These are phyloP conservation scores for Chaenocephalus aceratus DNA, from an alignment of 2,113 vertebrate genomes.

Conservation along the genomic window DNA sequence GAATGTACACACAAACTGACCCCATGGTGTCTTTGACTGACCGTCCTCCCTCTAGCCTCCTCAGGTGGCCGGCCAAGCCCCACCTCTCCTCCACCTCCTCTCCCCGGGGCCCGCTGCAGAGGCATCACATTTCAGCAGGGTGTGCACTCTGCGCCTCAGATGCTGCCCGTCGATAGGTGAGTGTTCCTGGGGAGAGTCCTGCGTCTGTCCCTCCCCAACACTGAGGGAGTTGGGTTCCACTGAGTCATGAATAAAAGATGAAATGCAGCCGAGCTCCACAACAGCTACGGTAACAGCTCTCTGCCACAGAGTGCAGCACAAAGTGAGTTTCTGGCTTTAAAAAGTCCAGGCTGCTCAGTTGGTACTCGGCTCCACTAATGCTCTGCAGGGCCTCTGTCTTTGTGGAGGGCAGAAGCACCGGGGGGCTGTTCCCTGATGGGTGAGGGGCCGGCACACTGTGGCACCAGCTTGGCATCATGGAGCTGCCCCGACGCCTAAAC, in stretches of 20 bases:
- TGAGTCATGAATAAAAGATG: slow-evolving; percentile 95
- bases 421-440: slow-evolving; percentile 44
- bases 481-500: slow-evolving; percentile 86
- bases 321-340: background rate
- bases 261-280: slow-evolving; percentile 68
- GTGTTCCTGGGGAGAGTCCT: slow-evolving; percentile 44
- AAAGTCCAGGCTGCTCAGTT: slow-evolving; percentile 3
- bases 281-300: slow-evolving; percentile 37
- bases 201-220: slow-evolving; percentile 54
- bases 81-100: slow-evolving; percentile 38
- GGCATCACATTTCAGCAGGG: slow-evolving; percentile 73
- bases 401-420: slow-evolving; percentile 45
- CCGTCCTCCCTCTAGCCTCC: slow-evolving; percentile 32
- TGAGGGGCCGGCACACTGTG: slow-evolving; percentile 45
- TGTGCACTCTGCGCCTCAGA: slow-evolving; percentile 48
- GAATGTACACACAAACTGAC: background rate
- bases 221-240: slow-evolving; percentile 85
- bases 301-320: slow-evolving; percentile 6
- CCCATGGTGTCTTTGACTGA: slow-evolving; percentile 3
- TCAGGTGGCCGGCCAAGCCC: slow-evolving; percentile 48
- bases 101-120: slow-evolving; percentile 17
- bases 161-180: slow-evolving; percentile 62
- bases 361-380: slow-evolving; percentile 16
- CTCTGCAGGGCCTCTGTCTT: slow-evolving; percentile 28
- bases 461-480: slow-evolving; percentile 85